A percentile compares a stretch with the other conserved stretches of the same genome.
phyloP scores from a whole-genome alignment of 2,113 vertebrate species.

The Amblyornis subalaris region DNA sequence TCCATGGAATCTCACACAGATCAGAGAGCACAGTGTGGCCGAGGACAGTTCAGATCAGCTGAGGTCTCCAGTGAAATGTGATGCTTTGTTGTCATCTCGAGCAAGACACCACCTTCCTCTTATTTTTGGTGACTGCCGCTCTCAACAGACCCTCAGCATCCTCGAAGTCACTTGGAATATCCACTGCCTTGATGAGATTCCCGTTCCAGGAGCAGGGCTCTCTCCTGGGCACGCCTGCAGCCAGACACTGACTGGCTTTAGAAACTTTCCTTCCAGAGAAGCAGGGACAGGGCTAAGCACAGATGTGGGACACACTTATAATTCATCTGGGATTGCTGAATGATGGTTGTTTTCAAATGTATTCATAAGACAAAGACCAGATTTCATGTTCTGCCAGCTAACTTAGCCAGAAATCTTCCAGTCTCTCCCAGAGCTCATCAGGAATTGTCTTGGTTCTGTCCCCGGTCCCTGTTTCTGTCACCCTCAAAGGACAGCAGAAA shows the following conservation, averaged over 20 bases:
- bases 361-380: not conserved
- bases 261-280: not conserved
- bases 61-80: not conserved
- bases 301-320: not conserved
- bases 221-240: not conserved
- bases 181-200: not conserved
- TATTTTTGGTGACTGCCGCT: not conserved
- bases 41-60: not conserved
- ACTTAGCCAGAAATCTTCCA: not conserved
- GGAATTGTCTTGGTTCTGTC: not conserved
- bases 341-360: not conserved
- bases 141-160: not conserved
- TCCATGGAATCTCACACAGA: not conserved
- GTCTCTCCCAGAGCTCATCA: not conserved
- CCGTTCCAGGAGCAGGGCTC: not conserved
- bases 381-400: not conserved
- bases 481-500: constrained; percentile 16
- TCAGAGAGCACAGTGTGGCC: not conserved
- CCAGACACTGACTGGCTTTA: not conserved
- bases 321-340: not conserved
- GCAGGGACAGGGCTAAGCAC: not conserved
- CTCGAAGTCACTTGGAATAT: not conserved
- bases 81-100: not conserved
- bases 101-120: not conserved
- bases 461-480: not conserved